Evolutionary conservation across 2,113 vertebrate species (phyloP).

Genomic region (Gallinago jamesoni): DNA sequence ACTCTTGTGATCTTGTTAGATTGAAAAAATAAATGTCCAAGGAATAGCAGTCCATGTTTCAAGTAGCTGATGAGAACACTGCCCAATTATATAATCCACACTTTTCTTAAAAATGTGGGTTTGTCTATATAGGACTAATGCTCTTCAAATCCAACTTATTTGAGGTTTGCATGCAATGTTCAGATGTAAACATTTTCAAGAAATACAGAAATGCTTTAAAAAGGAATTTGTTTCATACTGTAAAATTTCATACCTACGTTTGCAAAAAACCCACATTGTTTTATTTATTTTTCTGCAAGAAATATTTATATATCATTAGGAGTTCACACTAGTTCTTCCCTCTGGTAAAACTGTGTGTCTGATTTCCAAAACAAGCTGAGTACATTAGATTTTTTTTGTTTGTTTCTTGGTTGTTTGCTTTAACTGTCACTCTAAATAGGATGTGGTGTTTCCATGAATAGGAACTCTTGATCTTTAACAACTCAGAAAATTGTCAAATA

Average conservation of each 20-base stretch:
- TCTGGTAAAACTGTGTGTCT: background rate
- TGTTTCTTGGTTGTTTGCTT: background rate
- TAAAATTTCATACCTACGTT: background rate
- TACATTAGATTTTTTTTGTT: background rate
- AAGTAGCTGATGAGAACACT: background rate
- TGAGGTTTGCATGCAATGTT: background rate
- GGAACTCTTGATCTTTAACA: background rate
- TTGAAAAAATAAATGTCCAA: background rate
- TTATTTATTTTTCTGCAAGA: background rate
- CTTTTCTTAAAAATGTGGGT: background rate
- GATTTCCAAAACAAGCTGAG: background rate
- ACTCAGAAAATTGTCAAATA: background rate
- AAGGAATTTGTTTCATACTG: background rate
- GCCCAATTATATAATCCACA: background rate
- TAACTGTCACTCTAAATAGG: background rate
- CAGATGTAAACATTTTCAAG: background rate
- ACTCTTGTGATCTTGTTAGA: background rate
- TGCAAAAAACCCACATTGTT: background rate
- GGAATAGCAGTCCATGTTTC: background rate
- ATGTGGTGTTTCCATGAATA: background rate
- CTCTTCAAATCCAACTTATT: background rate
- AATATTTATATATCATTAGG: constrained; percentile 14
- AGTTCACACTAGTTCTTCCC: background rate
- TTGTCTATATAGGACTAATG: background rate
- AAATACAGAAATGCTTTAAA: background rate